Base-by-base conservation (phyloP, 1,140 invertebrate species). In the Drosophila santomea region DNA sequence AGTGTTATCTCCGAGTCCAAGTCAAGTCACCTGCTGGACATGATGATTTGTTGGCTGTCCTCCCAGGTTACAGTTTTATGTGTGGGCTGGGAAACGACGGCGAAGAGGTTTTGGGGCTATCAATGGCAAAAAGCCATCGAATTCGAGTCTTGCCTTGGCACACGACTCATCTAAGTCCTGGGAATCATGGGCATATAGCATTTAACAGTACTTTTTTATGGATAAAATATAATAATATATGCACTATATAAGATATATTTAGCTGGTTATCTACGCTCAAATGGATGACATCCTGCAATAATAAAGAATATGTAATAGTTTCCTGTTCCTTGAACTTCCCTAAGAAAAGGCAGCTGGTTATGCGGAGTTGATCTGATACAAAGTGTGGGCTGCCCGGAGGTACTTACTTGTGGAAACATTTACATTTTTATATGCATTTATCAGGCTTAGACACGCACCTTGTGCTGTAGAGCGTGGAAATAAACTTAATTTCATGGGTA, bases 401-500 rank as follows among this genome's bases (percentile, higher is more conserved):
- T 68, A 66, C 47, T 35, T 38, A 23, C 6, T 32, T 20, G 10
- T 14, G 17, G 6, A 20, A 68, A 68, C 36, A 66, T 68, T 66
- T 51, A 57, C 67, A 71, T 71, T 47, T 56, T 71, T 55, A 32
- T 56, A 32, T 56, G 45, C 69, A 38, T 43, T 52, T 74, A 54
- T 51, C 32, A 32, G 39, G 59, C 39, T 38, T 43, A 80, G 59
- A 64, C 59, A 79, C 68, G 75, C 68, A 68, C 32, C 47, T 32
- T 66, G 55, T 59, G 58, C 57, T 51, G 23, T 45, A 28, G 39
- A 55, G 36, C 43, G 35, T 54, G 50, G 52, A 52, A 74, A 54
- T 45, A 41, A 41, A 68, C 32, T 62, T 73, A 79, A 79, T 84
- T 84, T 84, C 62, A 83, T 83, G 76, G 80, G 23, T 61, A 43